Evolutionary conservation across 2,888 invertebrate species (phyloP), one percentile per base, ranked within the genome.

Genomic region (Cataglyphis livida): DNA sequence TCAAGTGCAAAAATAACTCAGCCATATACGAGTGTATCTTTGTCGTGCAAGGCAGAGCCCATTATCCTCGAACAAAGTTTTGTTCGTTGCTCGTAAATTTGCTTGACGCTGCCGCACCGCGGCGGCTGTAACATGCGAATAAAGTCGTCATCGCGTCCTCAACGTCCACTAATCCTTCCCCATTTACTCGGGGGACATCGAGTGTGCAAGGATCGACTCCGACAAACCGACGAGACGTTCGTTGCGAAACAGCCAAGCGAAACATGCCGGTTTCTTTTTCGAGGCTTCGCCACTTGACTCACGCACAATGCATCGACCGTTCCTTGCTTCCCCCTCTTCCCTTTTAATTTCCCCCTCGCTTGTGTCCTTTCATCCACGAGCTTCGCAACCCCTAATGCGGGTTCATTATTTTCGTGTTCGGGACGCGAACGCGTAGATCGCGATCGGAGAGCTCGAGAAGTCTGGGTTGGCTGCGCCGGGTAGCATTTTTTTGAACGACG

Each of bases 331-430:
- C 51, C 51, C n/a, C n/a, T n/a, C 59, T 41, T 35, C 54, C 59
- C 62, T 48, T n/a, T 35, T 81, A 62, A 65, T 73, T 61, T 35
- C 54, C 71, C 64, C 70, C 38, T 81, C 68, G 73, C 54, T 81
- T 85, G 79, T 83, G 79, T 83, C 83, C 85, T 84, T 90, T 88
- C 82, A 89, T 85, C 87, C 85, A 82, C 84, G 82, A 87, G 86
- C 79, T 83, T 64, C 65, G 88, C 89, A 78, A 90, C 91, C 93
- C 93, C 90, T 91, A 92, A 92, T 93, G 93, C 92, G 92, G 93
- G 93, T 92, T 93, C 92, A 93, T 93, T 93, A 93, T 93, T 91
- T 90, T 89, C 90, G 83, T 86, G 86, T 85, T 90, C 89, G 87
- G 88, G 85, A 91, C 90, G 89, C 89, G 88, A 87, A 85, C 89